These are phyloP conservation scores for Hemitrygon akajei DNA, from an alignment of 2,797 vertebrate genomes.

Conservation along the genomic window DNA sequence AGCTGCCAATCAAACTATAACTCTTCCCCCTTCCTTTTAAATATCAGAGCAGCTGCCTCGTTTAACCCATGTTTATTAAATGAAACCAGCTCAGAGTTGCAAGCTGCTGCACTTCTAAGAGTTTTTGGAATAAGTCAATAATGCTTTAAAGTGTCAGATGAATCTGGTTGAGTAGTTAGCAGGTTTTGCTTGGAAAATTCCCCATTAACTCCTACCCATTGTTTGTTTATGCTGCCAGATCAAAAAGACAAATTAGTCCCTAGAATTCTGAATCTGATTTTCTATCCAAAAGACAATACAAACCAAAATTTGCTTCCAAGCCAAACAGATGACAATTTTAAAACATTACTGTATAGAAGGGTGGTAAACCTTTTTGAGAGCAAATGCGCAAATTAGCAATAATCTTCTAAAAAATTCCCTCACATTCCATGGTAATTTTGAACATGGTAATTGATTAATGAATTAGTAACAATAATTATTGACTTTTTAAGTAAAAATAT, in stretches of 20 bases:
- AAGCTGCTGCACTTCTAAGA: neutral
- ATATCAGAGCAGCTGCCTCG: neutral
- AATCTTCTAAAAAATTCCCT: no score
- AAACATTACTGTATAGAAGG: neutral
- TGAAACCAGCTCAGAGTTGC: neutral
- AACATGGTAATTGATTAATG: no score
- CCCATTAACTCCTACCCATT: neutral
- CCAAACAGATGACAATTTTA: neutral
- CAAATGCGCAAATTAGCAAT: no score
- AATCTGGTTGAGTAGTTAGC: neutral
- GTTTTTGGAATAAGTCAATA: neutral
- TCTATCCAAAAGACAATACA: neutral
- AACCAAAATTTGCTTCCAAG: neutral
- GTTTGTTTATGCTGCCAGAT: neutral
- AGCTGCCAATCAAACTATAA: neutral
- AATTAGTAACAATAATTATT: no score
- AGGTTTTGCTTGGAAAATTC: neutral
- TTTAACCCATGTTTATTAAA: neutral
- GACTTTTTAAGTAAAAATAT: no score
- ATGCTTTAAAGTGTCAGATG: neutral
- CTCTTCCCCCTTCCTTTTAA: neutral
- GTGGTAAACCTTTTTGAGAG: no score
- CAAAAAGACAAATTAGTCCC: neutral
- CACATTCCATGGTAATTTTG: no score
- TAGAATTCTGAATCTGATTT: neutral